phyloP scores from a whole-genome alignment of 2,113 vertebrate species.

The Trichomycterus rosablanca region DNA sequence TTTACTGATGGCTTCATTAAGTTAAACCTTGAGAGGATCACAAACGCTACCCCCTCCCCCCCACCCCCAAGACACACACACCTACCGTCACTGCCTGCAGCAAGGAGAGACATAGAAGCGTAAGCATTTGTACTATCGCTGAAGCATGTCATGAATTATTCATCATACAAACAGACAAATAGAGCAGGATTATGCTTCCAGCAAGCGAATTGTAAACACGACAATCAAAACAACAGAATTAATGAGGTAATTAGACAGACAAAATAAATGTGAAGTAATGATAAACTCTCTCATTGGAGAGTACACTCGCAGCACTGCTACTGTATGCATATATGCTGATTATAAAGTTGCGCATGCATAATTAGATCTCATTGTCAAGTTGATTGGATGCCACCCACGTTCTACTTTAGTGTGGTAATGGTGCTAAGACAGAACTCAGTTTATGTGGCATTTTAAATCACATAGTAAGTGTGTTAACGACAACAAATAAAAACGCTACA shows the following conservation, averaged over 20 bases:
- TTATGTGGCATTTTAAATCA: conserved; percentile 42
- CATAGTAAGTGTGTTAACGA: not conserved
- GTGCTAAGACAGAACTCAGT: conserved; percentile 51
- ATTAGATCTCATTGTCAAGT: conserved; percentile 55
- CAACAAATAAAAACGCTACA: too few relatives aligned
- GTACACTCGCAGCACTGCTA: conserved; percentile 65
- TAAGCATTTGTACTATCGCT: conserved; percentile 66
- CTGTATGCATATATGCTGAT: conserved; percentile 66
- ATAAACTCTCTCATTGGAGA: conserved; percentile 71
- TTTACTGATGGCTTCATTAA: conserved; percentile 53
- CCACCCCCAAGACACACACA: too few relatives aligned
- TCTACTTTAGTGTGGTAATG: conserved; percentile 48
- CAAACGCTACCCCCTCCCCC: conserved; percentile 59
- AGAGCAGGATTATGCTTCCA: conserved; percentile 50
- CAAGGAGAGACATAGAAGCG: conserved; percentile 47
- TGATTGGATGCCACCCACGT: conserved; percentile 52
- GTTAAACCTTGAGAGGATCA: conserved; percentile 53
- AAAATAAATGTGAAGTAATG: conserved; percentile 61
- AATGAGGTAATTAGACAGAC: conserved; percentile 65
- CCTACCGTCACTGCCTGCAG: conserved; percentile 57
- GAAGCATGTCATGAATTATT: conserved; percentile 70
- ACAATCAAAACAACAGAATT: conserved; percentile 60
- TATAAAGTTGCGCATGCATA: conserved; percentile 61
- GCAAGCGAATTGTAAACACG: conserved; percentile 66
- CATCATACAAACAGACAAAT: conserved; percentile 66